Evolutionary conservation across 2,888 invertebrate genomes (phyloP), one percentile per base, ranked within the genome.

Genomic region (Exephanes ischioxanthus): DNA sequence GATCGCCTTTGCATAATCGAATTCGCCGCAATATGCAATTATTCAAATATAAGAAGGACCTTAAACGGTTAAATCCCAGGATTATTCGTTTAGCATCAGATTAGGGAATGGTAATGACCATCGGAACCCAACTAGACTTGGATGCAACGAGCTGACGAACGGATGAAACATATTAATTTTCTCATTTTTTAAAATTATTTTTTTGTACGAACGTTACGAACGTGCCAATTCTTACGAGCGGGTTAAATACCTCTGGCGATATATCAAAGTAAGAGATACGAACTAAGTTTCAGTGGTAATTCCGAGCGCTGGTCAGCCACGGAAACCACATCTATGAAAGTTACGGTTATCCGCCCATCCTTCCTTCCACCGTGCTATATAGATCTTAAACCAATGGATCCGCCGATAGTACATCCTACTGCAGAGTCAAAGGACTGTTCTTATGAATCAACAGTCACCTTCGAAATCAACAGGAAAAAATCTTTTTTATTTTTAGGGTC

Each of bases 1-100:
- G 80, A 84, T 84, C 84, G 70, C 53, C 76, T 84, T 84, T 84
- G 80, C 84, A 84, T 84, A 45, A 84, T 66, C 63, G 22, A 63
- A 72, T 73, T 77, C 76, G 58, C 58, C 41, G 71, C 58, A 77
- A 84, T 72, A 70, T 75, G 84, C 84, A 84, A 84, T 84, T 84
- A 84, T 84, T 84, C 66, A 84, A 84, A 84, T 84, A 14, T 14
- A 76, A 84, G 80, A 53, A 19, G 61, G 22, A 63, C 30, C 41
- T 76, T 66, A 67, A 53, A 37, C 41, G 71, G 66, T 33, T 30
- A 76, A 68, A 77, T 80, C 76, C 48, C 37, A 58, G 73, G 76
- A 72, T 84, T 80, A 84, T 84, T 77, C 71, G 72, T 80, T 84
- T 84, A 55, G 61, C 53, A n/a, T 19, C 2, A 19, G 53, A 19